A percentile compares a stretch with the other conserved stretches of the same genome.
These are phyloP conservation scores for Sterna hirundo DNA, from an alignment of 2,113 vertebrate species.

Conservation along the genomic window DNA sequence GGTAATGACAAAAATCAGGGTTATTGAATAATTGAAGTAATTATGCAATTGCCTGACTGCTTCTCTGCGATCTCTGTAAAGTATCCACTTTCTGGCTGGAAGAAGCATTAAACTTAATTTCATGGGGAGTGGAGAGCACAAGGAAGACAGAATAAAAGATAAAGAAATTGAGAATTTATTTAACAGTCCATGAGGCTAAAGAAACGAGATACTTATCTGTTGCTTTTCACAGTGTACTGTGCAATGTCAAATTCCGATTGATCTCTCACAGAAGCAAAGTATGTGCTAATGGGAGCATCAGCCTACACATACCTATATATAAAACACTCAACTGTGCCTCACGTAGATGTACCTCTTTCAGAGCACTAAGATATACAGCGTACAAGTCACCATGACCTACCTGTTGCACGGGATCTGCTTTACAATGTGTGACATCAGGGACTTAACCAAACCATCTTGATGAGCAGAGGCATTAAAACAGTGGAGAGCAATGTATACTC, in stretches of 20 bases:
- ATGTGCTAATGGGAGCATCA: not conserved
- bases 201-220: not conserved
- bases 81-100: not conserved
- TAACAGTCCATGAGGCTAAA: not conserved
- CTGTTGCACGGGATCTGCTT: not conserved
- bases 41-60: not conserved
- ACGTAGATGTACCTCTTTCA: not conserved
- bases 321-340: not conserved
- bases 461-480: not conserved
- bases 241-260: not conserved
- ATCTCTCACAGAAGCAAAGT: not conserved
- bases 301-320: not conserved
- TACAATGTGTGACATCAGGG: not conserved
- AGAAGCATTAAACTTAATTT: not conserved
- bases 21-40: not conserved
- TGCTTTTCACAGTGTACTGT: not conserved
- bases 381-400: not conserved
- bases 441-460: not conserved
- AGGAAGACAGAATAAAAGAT: not conserved
- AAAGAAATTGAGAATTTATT: not conserved
- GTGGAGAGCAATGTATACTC: not conserved
- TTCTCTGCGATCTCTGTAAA: not conserved
- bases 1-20: not conserved
- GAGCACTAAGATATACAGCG: not conserved
- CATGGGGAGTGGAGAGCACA: not conserved